These are phyloP conservation scores for Hirtodrosophila alboralis DNA, from an alignment of 2,888 invertebrate species.

Conservation along the genomic window DNA sequence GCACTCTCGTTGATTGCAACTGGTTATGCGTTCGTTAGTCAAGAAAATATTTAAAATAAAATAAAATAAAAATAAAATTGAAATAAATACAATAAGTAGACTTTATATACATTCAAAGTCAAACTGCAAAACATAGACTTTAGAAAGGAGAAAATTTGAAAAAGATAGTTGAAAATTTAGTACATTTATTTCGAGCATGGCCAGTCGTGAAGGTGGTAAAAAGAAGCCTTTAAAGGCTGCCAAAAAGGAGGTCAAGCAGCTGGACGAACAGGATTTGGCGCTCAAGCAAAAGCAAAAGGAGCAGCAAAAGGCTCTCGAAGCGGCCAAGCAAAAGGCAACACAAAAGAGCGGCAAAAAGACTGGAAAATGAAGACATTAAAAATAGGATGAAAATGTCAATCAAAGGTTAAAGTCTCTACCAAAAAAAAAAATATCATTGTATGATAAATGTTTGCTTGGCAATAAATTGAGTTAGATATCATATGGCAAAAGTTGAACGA, in stretches of 20 bases:
- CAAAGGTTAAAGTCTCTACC: neutral
- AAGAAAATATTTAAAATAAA: no score
- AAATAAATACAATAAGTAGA: no score
- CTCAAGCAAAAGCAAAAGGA: slow-evolving; percentile 95
- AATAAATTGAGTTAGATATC: slow-evolving; percentile 49
- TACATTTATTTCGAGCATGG: slow-evolving; percentile 88
- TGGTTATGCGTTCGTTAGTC: no score
- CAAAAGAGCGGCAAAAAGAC: slow-evolving; percentile 22
- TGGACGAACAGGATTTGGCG: slow-evolving; percentile 91
- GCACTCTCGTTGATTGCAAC: slow-evolving; percentile 10
- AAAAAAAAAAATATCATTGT: neutral
- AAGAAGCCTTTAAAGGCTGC: slow-evolving; percentile 97
- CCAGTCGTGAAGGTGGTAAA: slow-evolving; percentile 95
- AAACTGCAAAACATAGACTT: neutral
- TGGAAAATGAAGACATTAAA: slow-evolving; percentile 1
- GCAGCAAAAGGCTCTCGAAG: slow-evolving; percentile 92
- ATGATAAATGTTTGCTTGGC: slow-evolving; percentile 17
- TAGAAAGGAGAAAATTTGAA: neutral
- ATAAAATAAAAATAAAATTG: no score
- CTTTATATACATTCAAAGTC: neutral
- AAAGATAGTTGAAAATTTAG: neutral
- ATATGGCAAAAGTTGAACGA: slow-evolving; percentile 24
- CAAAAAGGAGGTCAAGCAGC: slow-evolving; percentile 89
- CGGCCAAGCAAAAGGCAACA: slow-evolving; percentile 90
- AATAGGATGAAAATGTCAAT: no score